phyloP scores from a whole-genome alignment of 2,888 invertebrate species.

The Yponomeuta cagnagella region DNA sequence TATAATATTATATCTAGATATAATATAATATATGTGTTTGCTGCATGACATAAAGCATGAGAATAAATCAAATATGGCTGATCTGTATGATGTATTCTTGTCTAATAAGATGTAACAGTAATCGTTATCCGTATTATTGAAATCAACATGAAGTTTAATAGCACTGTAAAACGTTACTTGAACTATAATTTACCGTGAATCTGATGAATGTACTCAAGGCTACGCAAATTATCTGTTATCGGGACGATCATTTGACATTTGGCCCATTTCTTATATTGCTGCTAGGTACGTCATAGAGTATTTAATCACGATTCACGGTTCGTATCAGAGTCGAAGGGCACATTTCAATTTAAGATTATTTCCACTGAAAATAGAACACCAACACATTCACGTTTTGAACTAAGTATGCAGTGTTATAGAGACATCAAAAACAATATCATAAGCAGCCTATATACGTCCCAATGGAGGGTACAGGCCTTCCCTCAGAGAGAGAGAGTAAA shows the following conservation, averaged over 20 bases:
- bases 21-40: too few species aligned
- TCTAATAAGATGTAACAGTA: too few species aligned
- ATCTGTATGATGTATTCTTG: too few species aligned
- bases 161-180: not conserved
- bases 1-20: too few species aligned
- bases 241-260: constrained; percentile 3
- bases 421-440: too few species aligned
- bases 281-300: not conserved
- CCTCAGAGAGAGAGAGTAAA: too few species aligned
- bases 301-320: constrained; percentile 7
- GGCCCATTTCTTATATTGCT: not conserved
- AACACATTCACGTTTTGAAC: not conserved
- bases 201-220: constrained; percentile 10
- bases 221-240: not conserved
- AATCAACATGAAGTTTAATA: not conserved
- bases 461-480: too few species aligned
- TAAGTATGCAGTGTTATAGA: too few species aligned
- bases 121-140: not conserved
- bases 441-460: too few species aligned
- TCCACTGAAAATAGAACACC: not conserved
- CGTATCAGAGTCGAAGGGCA: not conserved
- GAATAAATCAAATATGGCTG: too few species aligned
- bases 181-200: constrained; percentile 3
- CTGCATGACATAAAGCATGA: too few species aligned
- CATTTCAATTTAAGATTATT: not conserved